Evolutionary conservation across 1,140 invertebrate species (phyloP).

Genomic region (Drosophila paulistorum): DNA sequence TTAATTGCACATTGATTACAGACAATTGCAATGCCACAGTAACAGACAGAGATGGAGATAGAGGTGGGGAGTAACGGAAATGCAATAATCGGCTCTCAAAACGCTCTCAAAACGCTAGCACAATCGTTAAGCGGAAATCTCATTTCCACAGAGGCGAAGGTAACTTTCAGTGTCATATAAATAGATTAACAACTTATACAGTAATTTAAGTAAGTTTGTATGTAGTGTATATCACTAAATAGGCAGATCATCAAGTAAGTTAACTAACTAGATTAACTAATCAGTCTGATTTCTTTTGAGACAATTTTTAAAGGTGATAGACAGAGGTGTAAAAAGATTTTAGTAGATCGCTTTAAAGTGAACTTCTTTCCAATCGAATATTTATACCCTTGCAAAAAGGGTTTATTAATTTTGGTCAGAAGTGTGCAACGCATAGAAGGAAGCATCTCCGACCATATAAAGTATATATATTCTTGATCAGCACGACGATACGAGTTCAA

Average conservation of each 20-base stretch:
- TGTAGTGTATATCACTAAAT: neutral
- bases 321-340: too few species aligned
- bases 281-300: neutral
- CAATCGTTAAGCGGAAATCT: conserved; percentile 45
- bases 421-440: too few species aligned
- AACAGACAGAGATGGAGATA: conserved; percentile 27
- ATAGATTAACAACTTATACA: conserved; percentile 2
- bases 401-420: too few species aligned
- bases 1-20: conserved; percentile 75
- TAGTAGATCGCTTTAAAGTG: too few species aligned
- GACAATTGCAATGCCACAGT: conserved; percentile 66
- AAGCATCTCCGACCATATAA: too few species aligned
- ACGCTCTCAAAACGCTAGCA: conserved; percentile 24
- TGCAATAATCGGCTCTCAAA: conserved; percentile 46
- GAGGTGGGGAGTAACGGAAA: conserved; percentile 49
- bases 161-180: conserved; percentile 34
- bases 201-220: neutral
- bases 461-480: too few species aligned
- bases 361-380: too few species aligned
- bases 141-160: conserved; percentile 6
- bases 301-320: too few species aligned
- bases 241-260: neutral
- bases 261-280: neutral
- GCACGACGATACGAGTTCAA: too few species aligned
- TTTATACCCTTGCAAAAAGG: too few species aligned